Evolutionary conservation across 2,113 vertebrate genomes (phyloP).

Genomic region (Urocynchramus pylzowi): DNA sequence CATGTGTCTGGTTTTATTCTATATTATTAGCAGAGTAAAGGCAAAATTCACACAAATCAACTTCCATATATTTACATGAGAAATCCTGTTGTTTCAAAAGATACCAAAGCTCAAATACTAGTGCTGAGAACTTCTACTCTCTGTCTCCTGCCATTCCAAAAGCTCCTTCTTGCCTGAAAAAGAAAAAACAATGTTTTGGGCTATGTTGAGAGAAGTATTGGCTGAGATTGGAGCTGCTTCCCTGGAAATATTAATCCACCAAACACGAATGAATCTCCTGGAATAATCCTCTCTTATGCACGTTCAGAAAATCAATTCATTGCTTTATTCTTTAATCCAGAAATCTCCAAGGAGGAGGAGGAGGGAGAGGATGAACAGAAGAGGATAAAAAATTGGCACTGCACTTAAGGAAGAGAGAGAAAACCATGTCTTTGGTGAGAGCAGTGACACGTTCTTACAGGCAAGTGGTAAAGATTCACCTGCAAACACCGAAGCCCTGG

Average conservation of each 20-base stretch:
- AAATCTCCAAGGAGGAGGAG: constrained; percentile 46
- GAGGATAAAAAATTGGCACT: background rate
- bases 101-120: background rate
- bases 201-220: background rate
- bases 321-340: constrained; percentile 62
- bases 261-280: constrained; percentile 15
- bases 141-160: background rate
- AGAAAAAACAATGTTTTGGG: background rate
- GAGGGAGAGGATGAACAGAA: background rate
- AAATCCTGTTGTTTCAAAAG: background rate
- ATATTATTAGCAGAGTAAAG: background rate
- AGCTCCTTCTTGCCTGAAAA: background rate
- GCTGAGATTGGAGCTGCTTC: background rate
- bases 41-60: background rate
- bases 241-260: constrained; percentile 45
- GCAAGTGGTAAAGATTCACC: background rate
- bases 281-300: constrained; percentile 59
- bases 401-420: background rate
- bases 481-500: background rate
- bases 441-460: background rate
- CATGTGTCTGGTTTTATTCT: background rate
- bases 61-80: background rate
- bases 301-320: constrained; percentile 52
- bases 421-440: background rate
- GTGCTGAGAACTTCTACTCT: background rate